Evolutionary conservation across 2,888 invertebrate species (phyloP).

Genomic region (Tridacna gigas): DNA sequence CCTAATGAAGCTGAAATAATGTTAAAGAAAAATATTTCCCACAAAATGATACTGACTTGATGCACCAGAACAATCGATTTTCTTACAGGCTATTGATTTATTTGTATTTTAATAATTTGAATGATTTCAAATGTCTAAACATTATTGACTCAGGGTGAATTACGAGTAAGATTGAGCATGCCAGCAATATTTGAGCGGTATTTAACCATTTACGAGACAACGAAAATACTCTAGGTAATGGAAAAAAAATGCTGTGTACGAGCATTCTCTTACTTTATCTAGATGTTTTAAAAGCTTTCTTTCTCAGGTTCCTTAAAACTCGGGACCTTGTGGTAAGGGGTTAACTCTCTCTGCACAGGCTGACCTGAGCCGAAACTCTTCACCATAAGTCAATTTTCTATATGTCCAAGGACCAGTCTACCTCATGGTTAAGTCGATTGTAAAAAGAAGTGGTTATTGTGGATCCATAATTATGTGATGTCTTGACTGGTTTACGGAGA

Average conservation of each 20-base stretch:
- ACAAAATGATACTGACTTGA: background rate
- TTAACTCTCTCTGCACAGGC: too few species aligned
- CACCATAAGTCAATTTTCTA: too few species aligned
- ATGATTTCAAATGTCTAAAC: too few species aligned
- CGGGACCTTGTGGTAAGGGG: too few species aligned
- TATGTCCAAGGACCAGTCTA: too few species aligned
- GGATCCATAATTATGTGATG: too few species aligned
- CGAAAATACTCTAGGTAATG: background rate
- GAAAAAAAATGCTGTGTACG: background rate
- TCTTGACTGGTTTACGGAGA: too few species aligned
- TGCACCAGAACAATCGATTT: conserved; percentile 1
- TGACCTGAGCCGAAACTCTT: too few species aligned
- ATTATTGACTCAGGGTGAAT: too few species aligned
- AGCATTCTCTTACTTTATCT: background rate
- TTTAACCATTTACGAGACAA: background rate
- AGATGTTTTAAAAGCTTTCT: background rate
- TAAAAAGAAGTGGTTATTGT: too few species aligned
- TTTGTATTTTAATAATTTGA: background rate
- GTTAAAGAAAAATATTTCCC: background rate
- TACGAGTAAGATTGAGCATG: background rate
- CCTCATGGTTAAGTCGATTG: too few species aligned
- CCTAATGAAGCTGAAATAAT: background rate
- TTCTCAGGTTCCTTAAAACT: too few species aligned
- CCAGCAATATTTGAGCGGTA: background rate
- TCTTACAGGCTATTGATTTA: conserved; percentile 19